Evolutionary conservation across 2,113 vertebrate genomes (phyloP).

Genomic region (Apus apus): DNA sequence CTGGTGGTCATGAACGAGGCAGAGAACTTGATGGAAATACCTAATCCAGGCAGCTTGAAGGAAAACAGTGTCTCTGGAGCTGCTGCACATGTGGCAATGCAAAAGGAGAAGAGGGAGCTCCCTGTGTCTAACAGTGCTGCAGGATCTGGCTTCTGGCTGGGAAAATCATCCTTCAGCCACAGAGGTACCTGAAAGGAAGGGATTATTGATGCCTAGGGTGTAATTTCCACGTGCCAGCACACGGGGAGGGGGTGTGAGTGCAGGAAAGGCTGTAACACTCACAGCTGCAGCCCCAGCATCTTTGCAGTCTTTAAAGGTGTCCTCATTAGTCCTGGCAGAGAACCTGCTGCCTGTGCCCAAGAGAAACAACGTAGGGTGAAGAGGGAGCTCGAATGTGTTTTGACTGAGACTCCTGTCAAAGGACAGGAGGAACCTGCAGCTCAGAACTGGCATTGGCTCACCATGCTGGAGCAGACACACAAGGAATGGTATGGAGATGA

Average conservation of each 20-base stretch:
- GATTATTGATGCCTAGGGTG: not conserved
- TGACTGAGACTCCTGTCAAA: not conserved
- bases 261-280: not conserved
- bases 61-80: not conserved
- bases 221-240: not conserved
- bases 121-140: not conserved
- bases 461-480: not conserved
- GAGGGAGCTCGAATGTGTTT: not conserved
- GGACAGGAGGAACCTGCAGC: not conserved
- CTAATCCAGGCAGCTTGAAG: not conserved
- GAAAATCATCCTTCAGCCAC: not conserved
- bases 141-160: not conserved
- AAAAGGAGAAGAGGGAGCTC: not conserved
- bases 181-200: not conserved
- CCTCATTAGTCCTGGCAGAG: not conserved
- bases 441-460: not conserved
- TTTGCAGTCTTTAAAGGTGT: not conserved
- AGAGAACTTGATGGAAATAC: not conserved
- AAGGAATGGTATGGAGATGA: not conserved
- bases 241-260: not conserved
- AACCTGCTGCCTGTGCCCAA: not conserved
- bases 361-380: not conserved
- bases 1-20: not conserved
- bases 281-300: not conserved
- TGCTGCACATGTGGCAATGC: rapidly evolving